Evolutionary conservation across 2,888 invertebrate species (phyloP).

Genomic region (Eumacrocentrus americanus): DNA sequence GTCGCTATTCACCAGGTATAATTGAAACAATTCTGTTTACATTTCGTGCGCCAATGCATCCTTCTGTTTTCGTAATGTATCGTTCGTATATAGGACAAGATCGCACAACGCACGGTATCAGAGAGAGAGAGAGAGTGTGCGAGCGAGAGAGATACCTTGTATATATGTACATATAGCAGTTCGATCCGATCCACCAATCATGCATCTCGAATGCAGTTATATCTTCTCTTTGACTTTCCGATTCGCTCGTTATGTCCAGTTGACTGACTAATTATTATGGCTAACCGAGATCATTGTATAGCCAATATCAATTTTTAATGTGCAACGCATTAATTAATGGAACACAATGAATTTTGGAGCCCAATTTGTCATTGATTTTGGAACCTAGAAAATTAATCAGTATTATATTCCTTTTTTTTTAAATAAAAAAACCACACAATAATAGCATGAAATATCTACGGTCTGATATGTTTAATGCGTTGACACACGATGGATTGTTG

Average conservation of each 20-base stretch:
- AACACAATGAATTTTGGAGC: no score
- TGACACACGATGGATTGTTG: not conserved
- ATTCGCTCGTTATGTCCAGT: not conserved
- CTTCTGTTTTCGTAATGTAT: not conserved
- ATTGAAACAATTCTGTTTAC: slow-evolving; percentile 52
- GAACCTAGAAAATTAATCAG: no score
- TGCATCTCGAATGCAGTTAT: not conserved
- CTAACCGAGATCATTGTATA: no score
- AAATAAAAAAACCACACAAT: not conserved
- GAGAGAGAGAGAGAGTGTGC: not conserved
- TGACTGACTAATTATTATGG: not conserved
- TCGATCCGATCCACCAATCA: not conserved
- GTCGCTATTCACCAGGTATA: no score
- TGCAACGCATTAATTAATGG: no score
- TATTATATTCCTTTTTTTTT: no score
- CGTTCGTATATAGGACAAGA: not conserved
- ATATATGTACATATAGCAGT: not conserved
- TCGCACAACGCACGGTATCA: not conserved
- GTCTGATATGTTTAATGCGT: not conserved
- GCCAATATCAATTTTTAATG: no score
- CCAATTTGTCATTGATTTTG: no score
- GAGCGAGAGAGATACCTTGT: no score
- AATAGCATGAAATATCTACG: not conserved
- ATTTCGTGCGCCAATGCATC: slow-evolving; percentile 47
- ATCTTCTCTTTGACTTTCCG: slow-evolving; percentile 2